These are phyloP conservation scores for Calvadosia cruxmelitensis DNA, from an alignment of 30 jellyfish, hydroid and myxozoan species.

Conservation along the genomic window DNA sequence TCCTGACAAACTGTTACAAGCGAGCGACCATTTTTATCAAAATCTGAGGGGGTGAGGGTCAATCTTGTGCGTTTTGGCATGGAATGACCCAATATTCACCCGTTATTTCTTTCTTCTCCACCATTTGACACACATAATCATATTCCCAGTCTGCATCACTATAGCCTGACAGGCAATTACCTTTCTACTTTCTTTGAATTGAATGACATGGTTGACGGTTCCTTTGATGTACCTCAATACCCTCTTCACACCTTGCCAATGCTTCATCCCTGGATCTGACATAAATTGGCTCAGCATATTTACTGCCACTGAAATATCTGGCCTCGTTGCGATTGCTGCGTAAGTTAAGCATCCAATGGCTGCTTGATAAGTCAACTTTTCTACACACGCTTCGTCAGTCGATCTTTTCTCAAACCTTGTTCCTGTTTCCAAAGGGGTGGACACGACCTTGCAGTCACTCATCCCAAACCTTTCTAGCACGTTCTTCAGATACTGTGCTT, in stretches of 20 bases:
- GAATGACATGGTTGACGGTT: constrained; percentile 13
- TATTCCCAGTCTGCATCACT: not conserved
- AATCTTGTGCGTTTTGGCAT: no score
- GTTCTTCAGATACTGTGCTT: constrained; percentile 17
- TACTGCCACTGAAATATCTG: constrained; percentile 48
- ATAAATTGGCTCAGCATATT: constrained; percentile 18
- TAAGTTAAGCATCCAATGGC: constrained; percentile 29
- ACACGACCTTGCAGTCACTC: constrained; percentile 36
- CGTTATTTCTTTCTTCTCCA: no score
- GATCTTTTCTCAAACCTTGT: constrained; percentile 11
- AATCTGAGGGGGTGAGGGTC: no score
- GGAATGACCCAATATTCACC: no score
- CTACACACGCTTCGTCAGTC: constrained; percentile 27
- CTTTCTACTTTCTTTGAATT: not conserved
- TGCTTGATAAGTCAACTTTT: constrained; percentile 18
- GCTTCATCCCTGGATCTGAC: constrained; percentile 31
- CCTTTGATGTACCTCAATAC: constrained; percentile 31
- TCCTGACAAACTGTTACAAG: no score
- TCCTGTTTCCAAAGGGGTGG: constrained; percentile 40
- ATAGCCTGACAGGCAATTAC: not conserved
- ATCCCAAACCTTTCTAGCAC: constrained; percentile 40
- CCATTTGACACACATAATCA: no score
- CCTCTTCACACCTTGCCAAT: constrained; percentile 29
- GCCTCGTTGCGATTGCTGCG: constrained; percentile 33
- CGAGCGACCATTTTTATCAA: no score